Conservation (phyloP, 1,140 invertebrate species). For the Idris sp. region DNA sequence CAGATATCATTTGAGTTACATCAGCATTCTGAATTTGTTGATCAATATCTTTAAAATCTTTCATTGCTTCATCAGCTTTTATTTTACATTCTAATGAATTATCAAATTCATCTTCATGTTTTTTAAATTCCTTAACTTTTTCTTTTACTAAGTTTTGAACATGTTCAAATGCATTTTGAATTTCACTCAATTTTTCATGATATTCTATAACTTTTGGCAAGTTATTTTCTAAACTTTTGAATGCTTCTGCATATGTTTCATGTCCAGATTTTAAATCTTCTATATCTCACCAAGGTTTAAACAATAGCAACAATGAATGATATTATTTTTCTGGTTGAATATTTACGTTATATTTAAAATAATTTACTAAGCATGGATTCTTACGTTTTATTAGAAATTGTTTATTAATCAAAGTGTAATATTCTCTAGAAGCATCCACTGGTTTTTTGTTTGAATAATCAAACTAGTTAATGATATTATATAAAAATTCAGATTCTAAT, state of each 20-base stretch:
- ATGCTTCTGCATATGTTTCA: constrained; percentile 58
- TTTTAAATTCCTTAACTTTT: constrained; percentile 33
- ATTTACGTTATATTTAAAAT: constrained; percentile 51
- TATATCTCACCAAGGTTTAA: constrained; percentile 60
- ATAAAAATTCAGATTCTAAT: constrained; percentile 7
- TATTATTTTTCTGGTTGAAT: constrained; percentile 62
- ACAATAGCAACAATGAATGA: constrained; percentile 60
- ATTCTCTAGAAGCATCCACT: neutral
- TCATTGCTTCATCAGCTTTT: constrained; percentile 58
- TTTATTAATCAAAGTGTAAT: constrained; percentile 2
- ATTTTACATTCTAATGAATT: constrained; percentile 21
- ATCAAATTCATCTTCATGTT: constrained; percentile 17
- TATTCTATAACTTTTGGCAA: constrained; percentile 49
- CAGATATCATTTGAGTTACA: constrained; percentile 32
- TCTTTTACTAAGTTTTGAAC: constrained; percentile 46
- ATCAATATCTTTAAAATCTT: constrained; percentile 52
- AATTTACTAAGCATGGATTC: constrained; percentile 52
- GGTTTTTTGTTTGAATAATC: constrained; percentile 5
- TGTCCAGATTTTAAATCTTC: constrained; percentile 49
- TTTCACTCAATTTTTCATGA: constrained; percentile 56
- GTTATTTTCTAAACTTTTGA: constrained; percentile 26
- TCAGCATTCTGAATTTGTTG: constrained; percentile 20
- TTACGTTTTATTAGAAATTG: constrained; percentile 52
- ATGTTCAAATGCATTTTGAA: constrained; percentile 45
- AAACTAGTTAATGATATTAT: constrained; percentile 10